These are phyloP conservation scores for Sinocyclocheilus anshuiensis DNA, from an alignment of 2,113 vertebrate genomes.

Conservation along the genomic window DNA sequence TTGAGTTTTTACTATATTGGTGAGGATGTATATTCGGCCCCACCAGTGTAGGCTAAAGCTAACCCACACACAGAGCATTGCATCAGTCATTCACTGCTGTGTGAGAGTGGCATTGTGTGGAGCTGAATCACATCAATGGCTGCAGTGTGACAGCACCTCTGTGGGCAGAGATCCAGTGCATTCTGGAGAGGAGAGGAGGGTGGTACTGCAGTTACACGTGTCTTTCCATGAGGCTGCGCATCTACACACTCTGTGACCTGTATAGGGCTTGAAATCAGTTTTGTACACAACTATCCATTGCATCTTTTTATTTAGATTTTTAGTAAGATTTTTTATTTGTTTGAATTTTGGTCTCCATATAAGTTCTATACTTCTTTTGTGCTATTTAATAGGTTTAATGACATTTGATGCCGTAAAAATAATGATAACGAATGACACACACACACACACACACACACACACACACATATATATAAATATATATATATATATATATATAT, in stretches of 20 bases:
- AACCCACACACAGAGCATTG: conserved; percentile 30
- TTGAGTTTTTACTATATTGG: no score
- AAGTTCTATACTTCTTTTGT: no score
- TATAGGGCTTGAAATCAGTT: neutral
- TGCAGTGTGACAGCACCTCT: conserved; percentile 54
- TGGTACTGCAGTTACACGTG: conserved; percentile 41
- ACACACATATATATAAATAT: no score
- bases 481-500: no score
- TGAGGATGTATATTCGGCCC: no score
- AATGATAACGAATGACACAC: no score
- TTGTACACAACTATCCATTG: neutral
- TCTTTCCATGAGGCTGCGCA: neutral
- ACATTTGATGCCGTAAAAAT: no score
- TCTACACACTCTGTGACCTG: neutral
- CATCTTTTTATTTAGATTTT: no score
- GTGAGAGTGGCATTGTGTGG: conserved; percentile 51
- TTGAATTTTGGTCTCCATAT: no score
- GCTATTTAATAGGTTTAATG: no score
- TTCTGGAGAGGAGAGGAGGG: conserved; percentile 40
- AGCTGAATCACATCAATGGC: conserved; percentile 55
- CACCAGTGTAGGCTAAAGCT: neutral
- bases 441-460: no score
- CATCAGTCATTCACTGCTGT: conserved; percentile 42
- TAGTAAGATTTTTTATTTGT: no score
- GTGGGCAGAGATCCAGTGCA: conserved; percentile 51